These are phyloP conservation scores for Oceanites oceanicus DNA, from an alignment of 2,113 vertebrate species.

Conservation along the genomic window DNA sequence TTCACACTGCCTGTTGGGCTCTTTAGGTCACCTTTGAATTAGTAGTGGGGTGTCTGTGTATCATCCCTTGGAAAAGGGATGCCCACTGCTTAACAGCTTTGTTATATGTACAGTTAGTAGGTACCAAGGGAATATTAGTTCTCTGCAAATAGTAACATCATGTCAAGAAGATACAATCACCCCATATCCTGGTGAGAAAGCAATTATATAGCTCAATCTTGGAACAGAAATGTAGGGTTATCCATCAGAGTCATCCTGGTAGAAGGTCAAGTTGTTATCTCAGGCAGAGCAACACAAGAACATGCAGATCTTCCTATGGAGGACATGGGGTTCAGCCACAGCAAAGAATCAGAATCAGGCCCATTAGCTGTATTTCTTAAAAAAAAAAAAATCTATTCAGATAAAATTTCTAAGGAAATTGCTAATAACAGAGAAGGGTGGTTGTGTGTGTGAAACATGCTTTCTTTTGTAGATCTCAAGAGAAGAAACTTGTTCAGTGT, in stretches of 20 bases:
- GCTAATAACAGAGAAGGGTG: background rate
- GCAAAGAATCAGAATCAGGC: background rate
- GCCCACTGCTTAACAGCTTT: background rate
- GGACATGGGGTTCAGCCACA: background rate
- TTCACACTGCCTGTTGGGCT: background rate
- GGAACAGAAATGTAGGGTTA: background rate
- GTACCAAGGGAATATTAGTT: background rate
- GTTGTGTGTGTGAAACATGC: rapidly evolving
- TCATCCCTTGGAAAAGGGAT: background rate
- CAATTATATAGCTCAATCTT: background rate
- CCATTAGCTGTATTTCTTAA: background rate
- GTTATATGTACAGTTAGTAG: background rate
- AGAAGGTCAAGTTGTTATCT: background rate
- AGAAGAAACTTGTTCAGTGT: background rate
- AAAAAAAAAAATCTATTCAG: background rate
- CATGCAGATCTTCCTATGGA: background rate
- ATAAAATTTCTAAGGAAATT: background rate
- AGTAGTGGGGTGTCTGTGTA: background rate
- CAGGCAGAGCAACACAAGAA: rapidly evolving
- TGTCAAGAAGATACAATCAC: background rate
- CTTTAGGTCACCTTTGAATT: background rate
- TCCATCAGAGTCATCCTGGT: background rate
- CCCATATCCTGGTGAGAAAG: background rate
- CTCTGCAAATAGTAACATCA: background rate
- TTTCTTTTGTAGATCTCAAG: background rate